These are phyloP conservation scores for Mamestra configurata DNA, from an alignment of 1,140 invertebrate genomes.

Conservation along the genomic window DNA sequence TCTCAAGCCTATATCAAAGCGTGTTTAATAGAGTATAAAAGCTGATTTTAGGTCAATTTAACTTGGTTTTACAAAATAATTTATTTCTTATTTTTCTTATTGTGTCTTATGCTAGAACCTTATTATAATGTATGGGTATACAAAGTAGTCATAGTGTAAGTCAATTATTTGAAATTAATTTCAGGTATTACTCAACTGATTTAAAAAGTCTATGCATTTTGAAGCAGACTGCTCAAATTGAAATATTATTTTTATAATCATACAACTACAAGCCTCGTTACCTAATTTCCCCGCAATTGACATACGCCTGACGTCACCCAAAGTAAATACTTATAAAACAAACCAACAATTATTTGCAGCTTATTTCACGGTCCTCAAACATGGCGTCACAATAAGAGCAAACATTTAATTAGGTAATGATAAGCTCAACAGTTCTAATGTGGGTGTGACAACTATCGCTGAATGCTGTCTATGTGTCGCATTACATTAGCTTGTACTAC, in stretches of 20 bases:
- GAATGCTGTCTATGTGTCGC: constrained; percentile 6
- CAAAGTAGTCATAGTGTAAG: too few species aligned
- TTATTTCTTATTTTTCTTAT: too few species aligned
- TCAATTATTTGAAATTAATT: too few species aligned
- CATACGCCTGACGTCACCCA: constrained; percentile 19
- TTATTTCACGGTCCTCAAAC: constrained; percentile 16
- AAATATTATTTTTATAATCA: neutral
- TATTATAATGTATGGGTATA: too few species aligned
- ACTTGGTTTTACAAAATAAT: too few species aligned
- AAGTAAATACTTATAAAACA: constrained; percentile 28
- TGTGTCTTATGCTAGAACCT: too few species aligned
- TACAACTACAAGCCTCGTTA: neutral
- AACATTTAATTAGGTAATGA: constrained; percentile 37
- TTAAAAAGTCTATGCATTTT: neutral
- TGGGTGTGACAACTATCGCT: constrained; percentile 52
- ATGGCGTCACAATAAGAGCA: constrained; percentile 4
- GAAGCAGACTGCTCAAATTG: neutral
- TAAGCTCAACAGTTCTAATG: neutral
- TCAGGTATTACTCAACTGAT: too few species aligned
- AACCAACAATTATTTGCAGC: neutral
- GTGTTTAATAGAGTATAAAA: too few species aligned
- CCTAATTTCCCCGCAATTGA: constrained; percentile 36
- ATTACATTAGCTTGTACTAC: constrained; percentile 10
- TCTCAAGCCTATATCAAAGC: too few species aligned
- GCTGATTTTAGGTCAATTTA: too few species aligned